These are phyloP conservation scores for Ctenoplectra terminalis DNA, from an alignment of 1,140 invertebrate species.

Conservation along the genomic window DNA sequence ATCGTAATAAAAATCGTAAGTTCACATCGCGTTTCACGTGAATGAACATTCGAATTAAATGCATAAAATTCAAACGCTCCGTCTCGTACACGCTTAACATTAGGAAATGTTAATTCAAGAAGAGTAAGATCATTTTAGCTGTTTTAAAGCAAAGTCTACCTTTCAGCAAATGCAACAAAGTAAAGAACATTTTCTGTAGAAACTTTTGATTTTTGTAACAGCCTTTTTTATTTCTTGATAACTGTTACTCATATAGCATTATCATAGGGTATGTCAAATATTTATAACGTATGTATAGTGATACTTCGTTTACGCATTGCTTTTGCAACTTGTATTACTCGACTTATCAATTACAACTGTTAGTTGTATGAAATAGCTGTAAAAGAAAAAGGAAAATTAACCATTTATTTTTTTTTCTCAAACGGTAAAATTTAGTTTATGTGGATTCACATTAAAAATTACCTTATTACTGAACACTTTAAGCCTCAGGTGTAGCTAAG, in stretches of 20 bases:
- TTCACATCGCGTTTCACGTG: background rate
- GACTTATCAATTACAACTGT: constrained; percentile 61
- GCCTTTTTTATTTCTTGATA: constrained; percentile 58
- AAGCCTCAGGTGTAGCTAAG: constrained; percentile 79
- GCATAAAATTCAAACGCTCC: constrained; percentile 8
- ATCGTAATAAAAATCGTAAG: constrained; percentile 46
- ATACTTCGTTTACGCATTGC: constrained; percentile 54
- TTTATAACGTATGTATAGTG: constrained; percentile 65
- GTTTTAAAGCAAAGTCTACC: constrained; percentile 41
- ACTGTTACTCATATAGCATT: constrained; percentile 66
- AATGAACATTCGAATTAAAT: constrained; percentile 40
- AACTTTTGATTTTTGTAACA: constrained; percentile 66
- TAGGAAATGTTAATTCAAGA: constrained; percentile 39
- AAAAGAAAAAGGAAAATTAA: constrained; percentile 42
- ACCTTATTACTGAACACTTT: constrained; percentile 64
- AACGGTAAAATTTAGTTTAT: constrained; percentile 9
- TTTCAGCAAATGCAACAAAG: constrained; percentile 50
- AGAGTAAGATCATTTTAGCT: constrained; percentile 28
- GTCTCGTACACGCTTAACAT: constrained; percentile 18
- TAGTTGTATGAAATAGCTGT: constrained; percentile 58
- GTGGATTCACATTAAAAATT: constrained; percentile 32
- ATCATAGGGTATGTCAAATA: constrained; percentile 66
- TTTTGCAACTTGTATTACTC: constrained; percentile 45
- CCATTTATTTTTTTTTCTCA: constrained; percentile 9
- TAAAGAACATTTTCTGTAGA: constrained; percentile 50